A percentile compares a stretch with the other conserved stretches of the same genome.
Evolutionary conservation across 2,888 invertebrate species (phyloP).

Genomic region (Drosophila nigricruria): DNA sequence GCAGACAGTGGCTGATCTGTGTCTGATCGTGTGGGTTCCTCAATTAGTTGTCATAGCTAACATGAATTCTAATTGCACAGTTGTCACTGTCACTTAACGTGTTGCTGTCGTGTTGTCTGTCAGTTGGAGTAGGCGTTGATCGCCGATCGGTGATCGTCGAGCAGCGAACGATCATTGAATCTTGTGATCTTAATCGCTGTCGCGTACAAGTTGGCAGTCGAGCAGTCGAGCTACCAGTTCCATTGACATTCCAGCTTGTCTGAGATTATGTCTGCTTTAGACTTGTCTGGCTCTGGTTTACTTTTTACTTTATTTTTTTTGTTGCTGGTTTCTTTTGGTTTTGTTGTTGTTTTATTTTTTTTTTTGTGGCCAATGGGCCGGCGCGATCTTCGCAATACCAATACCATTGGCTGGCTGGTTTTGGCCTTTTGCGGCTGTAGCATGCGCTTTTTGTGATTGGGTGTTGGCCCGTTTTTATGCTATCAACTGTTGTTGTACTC

Average conservation of each 20-base stretch:
- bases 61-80: slow-evolving; percentile 52
- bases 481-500: slow-evolving; percentile 43
- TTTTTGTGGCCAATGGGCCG: slow-evolving; percentile 47
- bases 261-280: slow-evolving; percentile 82
- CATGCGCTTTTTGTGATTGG: slow-evolving; percentile 63
- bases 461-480: slow-evolving; percentile 74
- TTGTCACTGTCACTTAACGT: slow-evolving; percentile 56
- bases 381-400: slow-evolving; percentile 57
- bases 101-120: slow-evolving; percentile 72
- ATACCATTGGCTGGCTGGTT: slow-evolving; percentile 69
- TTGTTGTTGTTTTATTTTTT: slow-evolving; percentile 21
- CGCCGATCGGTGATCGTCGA: slow-evolving; percentile 7
- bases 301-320: slow-evolving; percentile 7
- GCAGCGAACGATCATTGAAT: slow-evolving; percentile 11
- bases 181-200: slow-evolving; percentile 67
- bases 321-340: slow-evolving; percentile 18
- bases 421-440: slow-evolving; percentile 41
- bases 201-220: slow-evolving; percentile 5
- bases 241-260: slow-evolving; percentile 78
- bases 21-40: slow-evolving; percentile 27
- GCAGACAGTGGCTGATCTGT: slow-evolving; percentile 5
- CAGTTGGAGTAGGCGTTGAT: slow-evolving; percentile 48
- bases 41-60: slow-evolving; percentile 30
- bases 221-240: slow-evolving; percentile 20
- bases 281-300: slow-evolving; percentile 45